A percentile compares a stretch with the other conserved stretches of the same genome.
phyloP scores from a whole-genome alignment of 2,888 invertebrate species.

The Odontothrips loti region DNA sequence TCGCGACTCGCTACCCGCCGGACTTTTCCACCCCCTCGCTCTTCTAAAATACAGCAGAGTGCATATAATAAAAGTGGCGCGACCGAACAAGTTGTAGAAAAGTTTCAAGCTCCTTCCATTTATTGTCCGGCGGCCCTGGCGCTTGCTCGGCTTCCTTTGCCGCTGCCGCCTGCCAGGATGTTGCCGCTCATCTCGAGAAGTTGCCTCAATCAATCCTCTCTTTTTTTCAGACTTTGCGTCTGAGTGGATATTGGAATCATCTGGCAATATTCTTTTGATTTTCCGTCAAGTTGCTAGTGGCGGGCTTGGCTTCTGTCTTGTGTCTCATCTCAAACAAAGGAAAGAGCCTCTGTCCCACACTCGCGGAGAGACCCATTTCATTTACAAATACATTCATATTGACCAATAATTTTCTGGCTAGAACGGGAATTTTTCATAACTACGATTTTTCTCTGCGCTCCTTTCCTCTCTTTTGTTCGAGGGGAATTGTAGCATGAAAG shows the following conservation, averaged over 20 bases:
- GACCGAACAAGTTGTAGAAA: not conserved
- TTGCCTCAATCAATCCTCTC: not conserved
- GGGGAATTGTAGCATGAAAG: too few species aligned
- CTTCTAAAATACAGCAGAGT: not conserved
- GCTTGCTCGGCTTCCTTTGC: too few species aligned
- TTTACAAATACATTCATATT: too few species aligned
- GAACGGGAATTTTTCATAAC: too few species aligned
- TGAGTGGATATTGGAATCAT: not conserved
- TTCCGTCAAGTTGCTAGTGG: not conserved
- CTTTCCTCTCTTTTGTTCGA: too few species aligned
- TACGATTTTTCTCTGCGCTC: too few species aligned
- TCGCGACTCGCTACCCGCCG: not conserved
- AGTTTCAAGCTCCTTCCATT: constrained; percentile 6
- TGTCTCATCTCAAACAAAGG: too few species aligned
- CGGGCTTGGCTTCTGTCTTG: too few species aligned
- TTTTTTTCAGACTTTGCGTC: not conserved
- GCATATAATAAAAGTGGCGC: not conserved
- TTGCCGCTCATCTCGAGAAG: not conserved
- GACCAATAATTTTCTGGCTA: too few species aligned
- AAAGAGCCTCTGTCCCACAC: too few species aligned
- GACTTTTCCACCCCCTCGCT: not conserved
- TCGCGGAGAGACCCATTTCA: too few species aligned
- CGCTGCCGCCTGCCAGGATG: not conserved
- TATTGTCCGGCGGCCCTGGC: not conserved
- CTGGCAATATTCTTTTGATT: not conserved